phyloP scores from a whole-genome alignment of 2,797 vertebrate genomes.

The Periophthalmus magnuspinnatus region DNA sequence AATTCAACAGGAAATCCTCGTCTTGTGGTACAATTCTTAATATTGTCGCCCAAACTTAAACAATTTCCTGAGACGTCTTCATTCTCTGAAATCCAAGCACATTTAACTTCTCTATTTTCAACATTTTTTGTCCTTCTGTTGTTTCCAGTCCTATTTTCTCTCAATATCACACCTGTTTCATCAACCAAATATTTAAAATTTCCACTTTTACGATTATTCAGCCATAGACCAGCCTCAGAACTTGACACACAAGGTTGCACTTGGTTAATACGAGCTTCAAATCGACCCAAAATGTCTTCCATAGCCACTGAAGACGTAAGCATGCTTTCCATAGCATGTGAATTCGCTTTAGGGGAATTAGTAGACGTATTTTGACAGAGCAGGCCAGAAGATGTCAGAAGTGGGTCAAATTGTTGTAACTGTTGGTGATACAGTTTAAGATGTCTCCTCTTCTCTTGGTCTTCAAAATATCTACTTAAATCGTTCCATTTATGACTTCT shows the following conservation, averaged over 20 bases:
- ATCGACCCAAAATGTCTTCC: slow-evolving; percentile 64
- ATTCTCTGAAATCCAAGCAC: slow-evolving; percentile 35
- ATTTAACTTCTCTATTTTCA: slow-evolving; percentile 16
- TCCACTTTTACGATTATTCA: slow-evolving; percentile 11
- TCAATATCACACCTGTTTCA: slow-evolving; percentile 10
- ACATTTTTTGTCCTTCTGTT: slow-evolving; percentile 14
- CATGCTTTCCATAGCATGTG: not conserved
- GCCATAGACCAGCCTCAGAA: slow-evolving; percentile 13
- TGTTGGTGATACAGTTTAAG: slow-evolving; percentile 86
- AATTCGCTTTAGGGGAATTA: slow-evolving; percentile 37
- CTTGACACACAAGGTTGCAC: slow-evolving; percentile 2
- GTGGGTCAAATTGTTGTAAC: slow-evolving; percentile 78
- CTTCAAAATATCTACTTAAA: slow-evolving; percentile 17
- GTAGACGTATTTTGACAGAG: slow-evolving; percentile 22
- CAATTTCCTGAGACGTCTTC: slow-evolving; percentile 9
- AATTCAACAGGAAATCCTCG: slow-evolving; percentile 13
- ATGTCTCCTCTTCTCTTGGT: slow-evolving; percentile 81
- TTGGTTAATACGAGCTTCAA: slow-evolving; percentile 39
- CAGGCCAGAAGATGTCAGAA: slow-evolving; percentile 15
- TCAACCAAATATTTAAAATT: slow-evolving; percentile 7
- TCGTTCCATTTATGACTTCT: not conserved
- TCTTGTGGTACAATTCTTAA: slow-evolving; percentile 8
- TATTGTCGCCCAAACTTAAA: slow-evolving; percentile 41
- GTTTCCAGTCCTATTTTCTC: slow-evolving; percentile 4
- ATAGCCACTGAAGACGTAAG: slow-evolving; percentile 30